Conservation (phyloP, 1,140 invertebrate species). For the Nephila pilipes region DNA sequence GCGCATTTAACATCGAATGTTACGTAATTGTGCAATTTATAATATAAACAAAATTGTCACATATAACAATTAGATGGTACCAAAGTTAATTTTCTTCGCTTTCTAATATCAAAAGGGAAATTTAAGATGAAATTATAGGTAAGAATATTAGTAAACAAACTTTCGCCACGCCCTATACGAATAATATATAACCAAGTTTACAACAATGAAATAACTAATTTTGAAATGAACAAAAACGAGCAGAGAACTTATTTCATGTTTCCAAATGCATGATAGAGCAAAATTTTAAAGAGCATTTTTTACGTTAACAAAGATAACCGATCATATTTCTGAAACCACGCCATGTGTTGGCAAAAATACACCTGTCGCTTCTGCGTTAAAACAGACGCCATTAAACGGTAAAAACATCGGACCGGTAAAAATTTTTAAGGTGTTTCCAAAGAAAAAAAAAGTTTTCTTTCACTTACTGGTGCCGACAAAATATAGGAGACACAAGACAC, state of each 20-base stretch:
- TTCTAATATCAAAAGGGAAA: too few relatives aligned
- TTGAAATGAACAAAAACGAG: background rate
- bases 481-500: conserved; percentile 20
- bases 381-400: conserved; percentile 50
- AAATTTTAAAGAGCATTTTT: background rate
- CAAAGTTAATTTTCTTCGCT: too few relatives aligned
- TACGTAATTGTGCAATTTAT: too few relatives aligned
- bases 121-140: too few relatives aligned
- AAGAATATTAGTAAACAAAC: conserved; percentile 55
- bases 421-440: conserved; percentile 33
- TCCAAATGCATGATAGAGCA: background rate
- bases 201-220: conserved; percentile 14
- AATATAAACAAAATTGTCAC: too few relatives aligned
- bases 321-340: background rate
- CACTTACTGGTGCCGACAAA: conserved; percentile 19
- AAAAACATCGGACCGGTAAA: conserved; percentile 27
- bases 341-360: conserved; percentile 20
- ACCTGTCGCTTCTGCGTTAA: conserved; percentile 41
- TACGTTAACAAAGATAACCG: background rate
- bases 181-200: background rate
- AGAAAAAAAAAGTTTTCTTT: background rate
- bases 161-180: conserved; percentile 33
- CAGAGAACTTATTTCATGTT: background rate
- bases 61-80: too few relatives aligned
- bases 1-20: too few relatives aligned